phyloP scores from a whole-genome alignment of 2,113 vertebrate species.

The Chascanopsetta lugubris region DNA sequence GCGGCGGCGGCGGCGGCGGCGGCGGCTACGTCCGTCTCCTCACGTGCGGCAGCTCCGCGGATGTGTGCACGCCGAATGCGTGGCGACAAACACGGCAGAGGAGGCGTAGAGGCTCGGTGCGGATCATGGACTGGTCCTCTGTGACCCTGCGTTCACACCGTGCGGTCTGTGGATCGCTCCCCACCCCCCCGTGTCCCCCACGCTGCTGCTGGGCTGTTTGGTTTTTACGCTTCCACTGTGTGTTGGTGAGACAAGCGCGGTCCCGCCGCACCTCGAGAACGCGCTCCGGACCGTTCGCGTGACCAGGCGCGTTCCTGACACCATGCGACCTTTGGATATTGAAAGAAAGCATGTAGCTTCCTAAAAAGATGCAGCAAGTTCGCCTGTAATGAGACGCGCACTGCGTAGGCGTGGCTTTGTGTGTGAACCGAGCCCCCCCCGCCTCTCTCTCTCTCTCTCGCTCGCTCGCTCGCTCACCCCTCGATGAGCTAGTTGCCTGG shows the following conservation, averaged over 20 bases:
- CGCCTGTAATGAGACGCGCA: constrained; percentile 67
- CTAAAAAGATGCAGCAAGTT: constrained; percentile 79
- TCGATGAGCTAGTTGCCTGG: constrained; percentile 57
- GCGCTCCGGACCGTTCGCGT: constrained; percentile 79
- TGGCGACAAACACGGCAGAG: constrained; percentile 9
- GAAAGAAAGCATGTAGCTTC: constrained; percentile 80
- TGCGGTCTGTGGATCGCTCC: no score
- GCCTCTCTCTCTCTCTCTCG: constrained; percentile 45
- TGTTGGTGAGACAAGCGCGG: no score
- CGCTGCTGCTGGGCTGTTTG: constrained; percentile 79
- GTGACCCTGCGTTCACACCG: no score
- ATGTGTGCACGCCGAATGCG: constrained; percentile 57
- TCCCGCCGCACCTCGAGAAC: constrained; percentile 80
- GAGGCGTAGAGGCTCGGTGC: constrained; percentile 70
- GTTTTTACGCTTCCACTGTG: no score
- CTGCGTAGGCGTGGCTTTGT: constrained; percentile 81
- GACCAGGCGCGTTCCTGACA: constrained; percentile 81
- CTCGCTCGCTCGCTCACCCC: constrained; percentile 12
- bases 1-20: no score
- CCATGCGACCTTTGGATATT: constrained; percentile 81
- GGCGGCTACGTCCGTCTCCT: constrained; percentile 73
- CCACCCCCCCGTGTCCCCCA: constrained; percentile 71
- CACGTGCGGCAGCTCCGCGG: constrained; percentile 70
- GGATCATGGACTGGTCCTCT: no score
- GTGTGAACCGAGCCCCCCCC: constrained; percentile 68